Conservation (phyloP, 53 echinoderm and acorn worm genomes). For the Echinarachnius parma region DNA sequence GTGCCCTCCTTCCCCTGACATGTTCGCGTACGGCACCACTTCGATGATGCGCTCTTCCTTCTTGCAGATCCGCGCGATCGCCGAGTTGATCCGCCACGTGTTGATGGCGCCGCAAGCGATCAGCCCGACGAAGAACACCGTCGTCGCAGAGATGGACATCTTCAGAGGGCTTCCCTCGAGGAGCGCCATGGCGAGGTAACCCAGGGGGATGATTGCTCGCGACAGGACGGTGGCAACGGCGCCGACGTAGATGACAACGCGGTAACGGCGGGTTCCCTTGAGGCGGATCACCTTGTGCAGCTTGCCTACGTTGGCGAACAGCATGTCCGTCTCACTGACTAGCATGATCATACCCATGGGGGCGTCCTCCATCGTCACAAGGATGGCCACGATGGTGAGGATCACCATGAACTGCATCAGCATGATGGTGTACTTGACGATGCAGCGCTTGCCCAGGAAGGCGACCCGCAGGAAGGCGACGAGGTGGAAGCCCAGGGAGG, state of each 20-base stretch:
- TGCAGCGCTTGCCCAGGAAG: constrained; percentile 39
- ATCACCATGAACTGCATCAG: constrained; percentile 67
- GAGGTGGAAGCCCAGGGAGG: constrained; percentile 30
- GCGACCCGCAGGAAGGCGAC: constrained; percentile 33
- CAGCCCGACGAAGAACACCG: constrained; percentile 76
- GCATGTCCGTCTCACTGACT: constrained; percentile 58
- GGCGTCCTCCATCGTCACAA: constrained; percentile 54
- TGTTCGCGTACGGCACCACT: constrained; percentile 51
- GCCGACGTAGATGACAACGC: constrained; percentile 53
- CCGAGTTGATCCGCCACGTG: constrained; percentile 77
- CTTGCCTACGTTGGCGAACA: constrained; percentile 55
- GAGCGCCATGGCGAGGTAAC: constrained; percentile 55
- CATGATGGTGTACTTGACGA: constrained; percentile 56
- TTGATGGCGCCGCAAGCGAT: constrained; percentile 77
- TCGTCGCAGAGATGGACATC: constrained; percentile 61
- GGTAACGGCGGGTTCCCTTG: constrained; percentile 44
- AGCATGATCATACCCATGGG: constrained; percentile 68
- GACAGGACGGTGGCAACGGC: constrained; percentile 61
- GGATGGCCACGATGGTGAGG: constrained; percentile 40
- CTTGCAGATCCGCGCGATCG: constrained; percentile 57
- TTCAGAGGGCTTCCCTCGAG: constrained; percentile 63
- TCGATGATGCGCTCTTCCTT: constrained; percentile 53
- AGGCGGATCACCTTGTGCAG: constrained; percentile 52
- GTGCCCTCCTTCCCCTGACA: constrained; percentile 30
- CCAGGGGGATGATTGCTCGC: constrained; percentile 65